These are phyloP conservation scores for Psittacula cyanocephala DNA, from an alignment of 2,113 vertebrate species.

Conservation along the genomic window DNA sequence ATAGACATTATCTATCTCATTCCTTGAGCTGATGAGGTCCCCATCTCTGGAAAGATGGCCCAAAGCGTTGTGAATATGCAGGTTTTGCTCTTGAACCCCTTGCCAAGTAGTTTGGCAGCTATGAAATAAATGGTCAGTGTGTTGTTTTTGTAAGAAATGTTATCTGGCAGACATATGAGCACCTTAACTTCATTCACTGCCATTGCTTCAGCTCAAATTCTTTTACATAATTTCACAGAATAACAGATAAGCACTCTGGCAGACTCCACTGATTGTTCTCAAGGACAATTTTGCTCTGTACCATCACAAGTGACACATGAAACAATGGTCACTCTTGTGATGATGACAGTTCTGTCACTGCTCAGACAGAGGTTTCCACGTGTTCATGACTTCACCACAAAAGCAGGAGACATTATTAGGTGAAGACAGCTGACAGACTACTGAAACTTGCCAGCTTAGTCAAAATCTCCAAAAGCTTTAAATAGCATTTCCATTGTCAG, in stretches of 20 bases:
- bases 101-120: background rate
- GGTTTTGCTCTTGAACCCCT: background rate
- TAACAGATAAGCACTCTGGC: background rate
- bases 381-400: background rate
- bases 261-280: background rate
- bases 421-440: background rate
- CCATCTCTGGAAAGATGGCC: background rate
- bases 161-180: background rate
- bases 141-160: background rate
- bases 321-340: background rate
- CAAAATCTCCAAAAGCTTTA: conserved; percentile 17
- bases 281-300: background rate
- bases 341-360: background rate
- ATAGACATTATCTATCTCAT: background rate
- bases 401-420: background rate
- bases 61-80: background rate
- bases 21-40: background rate
- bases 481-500: background rate
- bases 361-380: background rate
- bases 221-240: background rate
- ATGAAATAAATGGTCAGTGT: background rate
- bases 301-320: background rate
- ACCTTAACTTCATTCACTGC: background rate
- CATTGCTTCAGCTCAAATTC: background rate
- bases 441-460: background rate